Conservation (phyloP, 2,888 invertebrate genomes). For the Drosophila fungiperda region DNA sequence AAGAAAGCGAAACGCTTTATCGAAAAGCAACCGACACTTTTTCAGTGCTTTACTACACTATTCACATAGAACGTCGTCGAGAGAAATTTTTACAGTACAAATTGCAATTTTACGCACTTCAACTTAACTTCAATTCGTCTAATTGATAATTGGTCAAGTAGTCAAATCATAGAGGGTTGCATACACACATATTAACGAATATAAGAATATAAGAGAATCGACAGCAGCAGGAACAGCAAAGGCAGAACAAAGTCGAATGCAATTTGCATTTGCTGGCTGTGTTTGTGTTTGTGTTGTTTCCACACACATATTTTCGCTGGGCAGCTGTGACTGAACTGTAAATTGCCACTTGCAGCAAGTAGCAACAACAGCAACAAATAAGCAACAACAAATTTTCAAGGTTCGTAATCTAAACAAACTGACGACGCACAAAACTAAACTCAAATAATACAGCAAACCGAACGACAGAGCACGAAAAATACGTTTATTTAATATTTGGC, state of each 20-base stretch:
- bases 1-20: not conserved
- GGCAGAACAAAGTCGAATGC: constrained; percentile 43
- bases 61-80: constrained; percentile 48
- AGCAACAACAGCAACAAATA: constrained; percentile 41
- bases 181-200: not conserved
- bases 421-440: not conserved
- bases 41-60: constrained; percentile 31
- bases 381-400: constrained; percentile 39
- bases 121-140: constrained; percentile 21
- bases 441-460: not conserved
- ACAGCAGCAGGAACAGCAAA: not conserved
- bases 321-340: constrained; percentile 57
- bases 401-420: constrained; percentile 36
- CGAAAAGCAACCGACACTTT: constrained; percentile 14
- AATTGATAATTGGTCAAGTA: not conserved
- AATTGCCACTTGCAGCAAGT: constrained; percentile 23
- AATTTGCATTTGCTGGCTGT: constrained; percentile 36
- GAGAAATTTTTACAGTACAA: constrained; percentile 54
- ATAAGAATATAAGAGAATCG: not conserved
- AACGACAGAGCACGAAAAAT: not conserved
- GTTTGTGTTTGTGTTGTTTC: constrained; percentile 53
- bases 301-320: constrained; percentile 40
- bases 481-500: constrained; percentile 6
- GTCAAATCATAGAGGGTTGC: not conserved
- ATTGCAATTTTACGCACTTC: constrained; percentile 36